Percentiles rank a stretch among this genome's conserved stretches.
These are phyloP conservation scores for Troglohyphantes excavatus DNA, from an alignment of 2,888 invertebrate genomes.

Conservation along the genomic window DNA sequence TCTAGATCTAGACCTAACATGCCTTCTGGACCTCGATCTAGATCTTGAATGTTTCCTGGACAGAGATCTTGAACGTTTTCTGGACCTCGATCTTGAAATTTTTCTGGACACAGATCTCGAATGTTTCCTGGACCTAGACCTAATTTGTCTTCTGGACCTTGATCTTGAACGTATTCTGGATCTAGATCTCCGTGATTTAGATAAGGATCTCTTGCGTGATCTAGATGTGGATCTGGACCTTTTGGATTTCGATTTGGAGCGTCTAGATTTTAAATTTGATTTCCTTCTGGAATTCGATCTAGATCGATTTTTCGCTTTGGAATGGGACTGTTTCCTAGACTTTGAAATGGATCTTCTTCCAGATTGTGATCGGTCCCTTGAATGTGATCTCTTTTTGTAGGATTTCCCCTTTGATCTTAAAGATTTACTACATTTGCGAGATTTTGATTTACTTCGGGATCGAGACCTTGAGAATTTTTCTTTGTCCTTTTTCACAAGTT, in stretches of 20 bases:
- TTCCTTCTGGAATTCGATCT: background rate
- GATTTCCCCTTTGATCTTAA: background rate
- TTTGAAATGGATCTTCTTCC: too few species aligned
- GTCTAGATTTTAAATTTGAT: background rate
- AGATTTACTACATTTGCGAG: background rate
- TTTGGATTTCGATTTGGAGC: slow-evolving; percentile 5
- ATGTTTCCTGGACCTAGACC: background rate
- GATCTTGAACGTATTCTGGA: background rate
- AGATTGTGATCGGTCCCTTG: slow-evolving; percentile 7
- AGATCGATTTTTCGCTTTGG: background rate
- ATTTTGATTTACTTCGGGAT: slow-evolving; percentile 35
- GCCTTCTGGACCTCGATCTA: background rate
- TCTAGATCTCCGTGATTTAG: background rate
- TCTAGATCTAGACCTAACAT: slow-evolving; percentile 14
- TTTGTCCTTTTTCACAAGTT: background rate
- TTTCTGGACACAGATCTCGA: background rate
- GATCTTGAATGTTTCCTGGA: slow-evolving; percentile 14
- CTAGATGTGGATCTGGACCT: background rate
- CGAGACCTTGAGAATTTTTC: background rate
- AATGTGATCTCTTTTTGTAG: background rate
- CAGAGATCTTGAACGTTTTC: background rate
- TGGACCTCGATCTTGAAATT: slow-evolving; percentile 2
- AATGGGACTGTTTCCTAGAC: background rate
- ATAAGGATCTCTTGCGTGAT: background rate
- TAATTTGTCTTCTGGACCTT: background rate